These are phyloP conservation scores for Leptinotarsa juncta DNA, from an alignment of 2,888 invertebrate genomes.

Conservation along the genomic window DNA sequence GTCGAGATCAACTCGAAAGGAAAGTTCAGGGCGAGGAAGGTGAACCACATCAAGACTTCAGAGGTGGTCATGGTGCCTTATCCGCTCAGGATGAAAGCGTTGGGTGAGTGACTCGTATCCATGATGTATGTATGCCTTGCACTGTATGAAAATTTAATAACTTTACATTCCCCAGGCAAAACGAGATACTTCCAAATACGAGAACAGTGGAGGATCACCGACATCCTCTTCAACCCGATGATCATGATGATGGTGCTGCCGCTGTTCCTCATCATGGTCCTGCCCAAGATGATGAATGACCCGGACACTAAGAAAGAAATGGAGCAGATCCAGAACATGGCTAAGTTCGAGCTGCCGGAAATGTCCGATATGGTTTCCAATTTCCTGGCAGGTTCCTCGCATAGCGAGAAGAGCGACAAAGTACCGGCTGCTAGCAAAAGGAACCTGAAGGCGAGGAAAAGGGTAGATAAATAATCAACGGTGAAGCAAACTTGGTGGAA, in stretches of 20 bases:
- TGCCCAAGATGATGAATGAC: constrained; percentile 98
- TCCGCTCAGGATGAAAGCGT: constrained; percentile 88
- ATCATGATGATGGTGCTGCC: constrained; percentile 98
- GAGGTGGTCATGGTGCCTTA: constrained; percentile 92
- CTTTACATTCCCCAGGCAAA: constrained; percentile 68
- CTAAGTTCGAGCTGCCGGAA: constrained; percentile 91
- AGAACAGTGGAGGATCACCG: constrained; percentile 97
- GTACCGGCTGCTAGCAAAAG: constrained; percentile 36
- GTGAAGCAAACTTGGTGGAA: not conserved
- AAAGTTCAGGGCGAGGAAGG: constrained; percentile 93
- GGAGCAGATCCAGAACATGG: constrained; percentile 87
- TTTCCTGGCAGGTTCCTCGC: constrained; percentile 76
- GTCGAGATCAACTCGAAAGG: constrained; percentile 98
- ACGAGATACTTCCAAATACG: constrained; percentile 86
- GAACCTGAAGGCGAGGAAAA: constrained; percentile 41
- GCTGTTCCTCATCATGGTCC: constrained; percentile 86
- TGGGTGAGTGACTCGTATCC: constrained; percentile 68
- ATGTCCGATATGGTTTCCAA: constrained; percentile 95
- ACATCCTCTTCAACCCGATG: constrained; percentile 97
- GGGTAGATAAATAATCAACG: constrained; percentile 42
- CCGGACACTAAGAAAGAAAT: constrained; percentile 97
- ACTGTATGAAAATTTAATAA: too few relatives aligned
- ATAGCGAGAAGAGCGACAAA: constrained; percentile 34
- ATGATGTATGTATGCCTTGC: too few relatives aligned
- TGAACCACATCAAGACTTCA: constrained; percentile 93